A percentile compares a stretch with the other conserved stretches of the same genome.
phyloP scores from a whole-genome alignment of 2,888 invertebrate species.

The Sminthurides aquaticus region DNA sequence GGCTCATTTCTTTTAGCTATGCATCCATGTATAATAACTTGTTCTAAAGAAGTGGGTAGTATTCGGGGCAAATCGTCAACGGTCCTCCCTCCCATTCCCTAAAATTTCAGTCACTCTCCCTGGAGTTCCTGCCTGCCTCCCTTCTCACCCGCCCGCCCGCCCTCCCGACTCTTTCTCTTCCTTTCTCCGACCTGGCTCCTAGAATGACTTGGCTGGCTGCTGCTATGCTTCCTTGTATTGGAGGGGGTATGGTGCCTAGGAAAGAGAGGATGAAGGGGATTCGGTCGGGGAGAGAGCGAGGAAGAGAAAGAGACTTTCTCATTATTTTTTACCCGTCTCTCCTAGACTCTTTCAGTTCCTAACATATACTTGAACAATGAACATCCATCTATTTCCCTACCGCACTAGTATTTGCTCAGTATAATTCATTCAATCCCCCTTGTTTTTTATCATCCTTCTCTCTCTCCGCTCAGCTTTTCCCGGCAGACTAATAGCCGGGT shows the following conservation, averaged over 20 bases:
- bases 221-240: neutral
- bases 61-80: constrained; percentile 3
- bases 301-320: constrained; percentile 20
- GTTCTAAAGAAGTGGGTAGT: neutral
- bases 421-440: neutral
- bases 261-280: no score
- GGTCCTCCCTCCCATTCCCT: constrained; percentile 4
- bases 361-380: constrained; percentile 18
- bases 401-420: constrained; percentile 12
- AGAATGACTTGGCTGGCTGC: neutral
- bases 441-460: neutral
- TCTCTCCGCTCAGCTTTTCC: no score
- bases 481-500: no score
- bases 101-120: constrained; percentile 15
- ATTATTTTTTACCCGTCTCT: constrained; percentile 21
- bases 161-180: constrained; percentile 11
- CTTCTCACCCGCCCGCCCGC: constrained; percentile 6
- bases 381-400: constrained; percentile 20
- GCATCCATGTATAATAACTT: neutral
- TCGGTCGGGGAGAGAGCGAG: no score
- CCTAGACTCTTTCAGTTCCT: constrained; percentile 17
- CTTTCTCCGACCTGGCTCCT: constrained; percentile 9
- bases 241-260: no score
- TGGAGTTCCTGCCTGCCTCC: constrained; percentile 17
- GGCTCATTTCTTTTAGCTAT: neutral